Evolutionary conservation across 1,140 invertebrate genomes (phyloP).

Genomic region (Hormaphis cornu): DNA sequence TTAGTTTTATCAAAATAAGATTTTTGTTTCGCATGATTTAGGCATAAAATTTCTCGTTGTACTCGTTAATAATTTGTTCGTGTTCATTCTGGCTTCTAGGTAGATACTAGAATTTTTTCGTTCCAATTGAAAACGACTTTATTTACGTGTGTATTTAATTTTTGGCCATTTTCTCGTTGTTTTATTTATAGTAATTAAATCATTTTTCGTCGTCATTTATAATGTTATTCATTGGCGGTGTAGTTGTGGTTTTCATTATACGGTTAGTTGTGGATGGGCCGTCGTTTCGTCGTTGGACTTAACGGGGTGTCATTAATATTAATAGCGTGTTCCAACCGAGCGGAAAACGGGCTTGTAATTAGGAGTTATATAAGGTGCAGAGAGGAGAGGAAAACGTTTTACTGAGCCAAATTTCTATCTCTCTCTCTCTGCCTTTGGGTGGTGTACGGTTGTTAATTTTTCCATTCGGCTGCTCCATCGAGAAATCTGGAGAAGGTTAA

Average conservation of each 20-base stretch:
- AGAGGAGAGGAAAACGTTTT: neutral
- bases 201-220: neutral
- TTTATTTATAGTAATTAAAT: neutral
- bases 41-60: too few relatives aligned
- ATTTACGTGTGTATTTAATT: too few relatives aligned
- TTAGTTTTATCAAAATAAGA: too few relatives aligned
- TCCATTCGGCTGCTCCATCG: conserved; percentile 8
- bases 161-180: neutral
- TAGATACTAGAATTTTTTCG: too few relatives aligned
- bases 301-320: conserved; percentile 22
- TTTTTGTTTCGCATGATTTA: too few relatives aligned
- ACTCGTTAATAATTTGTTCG: too few relatives aligned
- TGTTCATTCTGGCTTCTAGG: too few relatives aligned
- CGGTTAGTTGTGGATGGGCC: neutral
- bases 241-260: neutral
- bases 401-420: neutral
- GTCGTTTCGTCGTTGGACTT: conserved; percentile 6
- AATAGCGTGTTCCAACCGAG: conserved; percentile 15
- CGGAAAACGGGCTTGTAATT: conserved; percentile 21
- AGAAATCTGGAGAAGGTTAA: conserved; percentile 24
- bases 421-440: neutral
- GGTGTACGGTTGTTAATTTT: conserved; percentile 15
- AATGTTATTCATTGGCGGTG: neutral
- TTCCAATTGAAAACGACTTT: too few relatives aligned
- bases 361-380: too few relatives aligned